These are phyloP conservation scores for Leistus spinibarbis DNA, from an alignment of 2,888 invertebrate species.

Conservation along the genomic window DNA sequence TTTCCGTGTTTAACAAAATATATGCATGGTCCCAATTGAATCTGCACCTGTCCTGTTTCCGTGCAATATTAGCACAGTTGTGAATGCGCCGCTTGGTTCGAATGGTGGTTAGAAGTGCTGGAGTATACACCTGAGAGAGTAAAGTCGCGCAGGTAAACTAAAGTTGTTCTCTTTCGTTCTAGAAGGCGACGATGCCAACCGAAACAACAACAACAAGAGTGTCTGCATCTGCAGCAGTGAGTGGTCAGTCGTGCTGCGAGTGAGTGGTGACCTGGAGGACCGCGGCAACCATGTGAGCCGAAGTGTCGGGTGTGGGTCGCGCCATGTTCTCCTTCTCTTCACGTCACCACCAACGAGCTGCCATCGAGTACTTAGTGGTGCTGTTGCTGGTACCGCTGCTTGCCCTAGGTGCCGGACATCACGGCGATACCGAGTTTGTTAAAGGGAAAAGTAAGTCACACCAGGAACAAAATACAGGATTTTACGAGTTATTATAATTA, in stretches of 20 bases:
- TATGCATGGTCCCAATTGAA: neutral
- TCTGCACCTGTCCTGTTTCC: slow-evolving; percentile 1
- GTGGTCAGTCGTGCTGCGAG: neutral
- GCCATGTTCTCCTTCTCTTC: slow-evolving; percentile 15
- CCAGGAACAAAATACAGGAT: slow-evolving; percentile 33
- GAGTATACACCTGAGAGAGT: neutral
- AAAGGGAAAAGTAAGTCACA: slow-evolving; percentile 77
- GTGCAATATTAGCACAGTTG: neutral
- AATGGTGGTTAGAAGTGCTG: neutral
- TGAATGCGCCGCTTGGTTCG: neutral
- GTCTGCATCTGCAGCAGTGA: neutral
- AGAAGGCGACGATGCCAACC: neutral
- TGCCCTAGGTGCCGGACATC: neutral
- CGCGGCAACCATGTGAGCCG: slow-evolving; percentile 31
- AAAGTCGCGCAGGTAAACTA: neutral
- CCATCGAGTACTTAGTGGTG: neutral
- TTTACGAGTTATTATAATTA: neutral
- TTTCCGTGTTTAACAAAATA: neutral
- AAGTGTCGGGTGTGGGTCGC: neutral
- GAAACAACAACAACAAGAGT: neutral
- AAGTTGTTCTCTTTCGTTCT: neutral
- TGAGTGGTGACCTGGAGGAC: neutral
- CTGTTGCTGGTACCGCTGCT: neutral
- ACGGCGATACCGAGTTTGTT: slow-evolving; percentile 66
- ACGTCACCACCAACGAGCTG: neutral